phyloP scores from a whole-genome alignment of 2,113 vertebrate species.

The Bubo blakistoni region DNA sequence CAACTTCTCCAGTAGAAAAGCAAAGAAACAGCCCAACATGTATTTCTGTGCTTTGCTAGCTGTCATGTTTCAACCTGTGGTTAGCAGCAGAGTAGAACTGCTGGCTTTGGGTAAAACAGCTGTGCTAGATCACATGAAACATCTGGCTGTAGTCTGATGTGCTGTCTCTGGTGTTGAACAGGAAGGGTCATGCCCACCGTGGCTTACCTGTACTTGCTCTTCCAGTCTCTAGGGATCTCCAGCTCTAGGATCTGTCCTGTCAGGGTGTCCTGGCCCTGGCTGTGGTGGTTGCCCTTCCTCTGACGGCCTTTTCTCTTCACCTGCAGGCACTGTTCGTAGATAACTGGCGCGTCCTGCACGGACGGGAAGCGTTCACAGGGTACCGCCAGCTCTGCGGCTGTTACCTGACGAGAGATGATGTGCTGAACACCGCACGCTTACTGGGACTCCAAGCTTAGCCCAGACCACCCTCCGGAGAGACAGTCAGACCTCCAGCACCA shows the following conservation, averaged over 20 bases:
- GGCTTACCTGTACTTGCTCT: not conserved
- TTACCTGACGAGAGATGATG: constrained; percentile 88
- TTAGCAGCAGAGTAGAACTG: not conserved
- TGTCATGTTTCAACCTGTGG: not conserved
- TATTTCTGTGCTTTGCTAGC: not conserved
- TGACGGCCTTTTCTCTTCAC: not conserved
- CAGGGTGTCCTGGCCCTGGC: not conserved
- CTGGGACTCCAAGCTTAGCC: constrained; percentile 83
- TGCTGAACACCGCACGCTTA: constrained; percentile 83
- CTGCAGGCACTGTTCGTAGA: constrained; percentile 87
- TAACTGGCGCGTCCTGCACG: constrained; percentile 91
- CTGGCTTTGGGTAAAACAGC: not conserved
- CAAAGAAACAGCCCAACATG: not conserved
- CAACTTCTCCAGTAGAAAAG: not conserved
- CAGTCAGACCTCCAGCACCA: not conserved
- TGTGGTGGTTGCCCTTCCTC: not conserved
- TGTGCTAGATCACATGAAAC: not conserved
- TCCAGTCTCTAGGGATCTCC: not conserved
- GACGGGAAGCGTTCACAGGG: constrained; percentile 89
- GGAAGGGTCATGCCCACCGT: fast-evolving
- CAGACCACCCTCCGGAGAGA: not conserved
- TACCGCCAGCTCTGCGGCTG: constrained; percentile 90
- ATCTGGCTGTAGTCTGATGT: not conserved
- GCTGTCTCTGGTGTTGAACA: not conserved
- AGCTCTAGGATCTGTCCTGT: not conserved